Conservation (phyloP, 2,113 vertebrate species). For the Poecile atricapillus region DNA sequence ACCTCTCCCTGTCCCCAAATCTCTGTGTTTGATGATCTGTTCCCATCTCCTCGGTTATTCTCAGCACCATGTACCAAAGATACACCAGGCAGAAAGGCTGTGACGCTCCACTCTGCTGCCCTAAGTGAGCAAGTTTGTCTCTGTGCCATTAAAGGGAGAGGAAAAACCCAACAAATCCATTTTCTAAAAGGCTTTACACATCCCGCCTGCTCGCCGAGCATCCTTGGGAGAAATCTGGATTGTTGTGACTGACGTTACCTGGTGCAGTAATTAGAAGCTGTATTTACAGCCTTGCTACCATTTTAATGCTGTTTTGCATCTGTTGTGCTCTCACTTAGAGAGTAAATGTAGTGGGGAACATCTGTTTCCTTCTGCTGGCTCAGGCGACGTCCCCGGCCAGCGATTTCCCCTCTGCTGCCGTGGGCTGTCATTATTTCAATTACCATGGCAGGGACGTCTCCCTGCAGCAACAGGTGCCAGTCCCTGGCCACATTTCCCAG, state of each 20-base stretch:
- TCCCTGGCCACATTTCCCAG: background rate
- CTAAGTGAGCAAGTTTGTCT: background rate
- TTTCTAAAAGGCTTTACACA: background rate
- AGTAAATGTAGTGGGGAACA: constrained; percentile 60
- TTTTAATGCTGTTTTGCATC: constrained; percentile 64
- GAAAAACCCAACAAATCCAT: background rate
- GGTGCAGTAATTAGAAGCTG: constrained; percentile 45
- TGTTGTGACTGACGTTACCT: constrained; percentile 47
- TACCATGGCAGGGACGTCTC: background rate
- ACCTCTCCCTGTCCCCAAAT: background rate
- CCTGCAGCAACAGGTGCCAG: background rate
- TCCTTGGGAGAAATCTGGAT: background rate
- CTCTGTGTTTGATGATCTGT: background rate
- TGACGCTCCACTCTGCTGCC: background rate
- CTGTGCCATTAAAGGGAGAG: background rate
- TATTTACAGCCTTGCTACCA: constrained; percentile 66
- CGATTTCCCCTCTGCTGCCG: constrained; percentile 7
- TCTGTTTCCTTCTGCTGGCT: constrained; percentile 58
- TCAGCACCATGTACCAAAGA: background rate
- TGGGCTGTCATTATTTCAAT: constrained; percentile 28
- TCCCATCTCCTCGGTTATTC: constrained; percentile 13
- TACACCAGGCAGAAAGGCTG: background rate
- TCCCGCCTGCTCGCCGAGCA: background rate
- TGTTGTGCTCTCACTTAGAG: constrained; percentile 54
- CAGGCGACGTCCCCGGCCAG: background rate